phyloP scores from a whole-genome alignment of 2,888 invertebrate genomes.

The Cryptus armator region DNA sequence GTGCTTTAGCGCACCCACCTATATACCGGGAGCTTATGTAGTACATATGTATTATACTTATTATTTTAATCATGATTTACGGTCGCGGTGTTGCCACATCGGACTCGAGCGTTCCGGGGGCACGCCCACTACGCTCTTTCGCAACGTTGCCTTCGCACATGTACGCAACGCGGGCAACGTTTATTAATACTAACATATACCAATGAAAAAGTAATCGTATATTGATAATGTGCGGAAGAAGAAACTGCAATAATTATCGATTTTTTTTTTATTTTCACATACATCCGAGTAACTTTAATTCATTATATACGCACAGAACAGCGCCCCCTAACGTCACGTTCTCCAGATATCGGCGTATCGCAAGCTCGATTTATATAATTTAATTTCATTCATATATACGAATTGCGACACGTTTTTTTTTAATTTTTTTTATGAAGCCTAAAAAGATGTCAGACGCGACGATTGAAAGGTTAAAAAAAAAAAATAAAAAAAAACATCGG shows the following conservation, averaged over 20 bases:
- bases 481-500: conserved; percentile 13
- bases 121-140: conserved; percentile 81
- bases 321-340: not conserved
- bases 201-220: conserved; percentile 67
- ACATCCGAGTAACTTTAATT: not conserved
- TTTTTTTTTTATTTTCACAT: not conserved
- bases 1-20: conserved; percentile 80
- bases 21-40: conserved; percentile 77
- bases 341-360: not conserved
- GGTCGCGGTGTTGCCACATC: conserved; percentile 82
- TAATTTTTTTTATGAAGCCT: conserved; percentile 8
- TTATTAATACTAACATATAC: conserved; percentile 26
- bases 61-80: conserved; percentile 85
- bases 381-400: not conserved
- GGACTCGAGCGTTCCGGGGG: conserved; percentile 63
- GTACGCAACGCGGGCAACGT: conserved; percentile 35
- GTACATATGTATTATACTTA: conserved; percentile 83
- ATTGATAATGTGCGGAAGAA: conserved; percentile 62
- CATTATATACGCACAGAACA: not conserved
- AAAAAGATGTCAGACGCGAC: conserved; percentile 7
- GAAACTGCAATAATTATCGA: conserved; percentile 26
- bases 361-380: not conserved
- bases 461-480: conserved; percentile 32
- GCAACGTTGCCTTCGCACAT: conserved; percentile 62
- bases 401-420: conserved; percentile 10